Base-by-base conservation (phyloP, 1,140 invertebrate genomes). In the Euglossa dilemma region DNA sequence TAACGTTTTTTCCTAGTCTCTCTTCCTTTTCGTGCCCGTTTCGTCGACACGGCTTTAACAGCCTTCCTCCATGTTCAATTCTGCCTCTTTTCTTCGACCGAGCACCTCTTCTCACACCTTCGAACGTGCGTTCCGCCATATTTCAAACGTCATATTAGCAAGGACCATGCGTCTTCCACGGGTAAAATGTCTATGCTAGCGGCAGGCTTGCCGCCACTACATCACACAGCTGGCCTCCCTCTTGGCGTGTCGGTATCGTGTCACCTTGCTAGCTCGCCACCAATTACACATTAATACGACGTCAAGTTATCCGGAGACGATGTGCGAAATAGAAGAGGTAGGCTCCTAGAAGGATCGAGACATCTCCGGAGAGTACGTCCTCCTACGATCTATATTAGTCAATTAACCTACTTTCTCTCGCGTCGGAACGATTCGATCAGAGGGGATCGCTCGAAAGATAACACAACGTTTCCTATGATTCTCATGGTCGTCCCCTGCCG, bases 121-220 rank as follows among this genome's bases (percentile, higher is more conserved):
- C 81, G 85, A 72, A 79, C 82, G 85, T 84, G 86, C 91, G 90
- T 91, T 82, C 85, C 90, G 86, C 90, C 90, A 92, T 92, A 92
- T 92, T 92, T 92, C 91, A 92, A 90, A 92, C 71, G 91, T 92
- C 91, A 92, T 92, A 92, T 92, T 92, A 92, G 91, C 91, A 85
- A 89, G 66, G 87, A 89, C 91, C 90, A 92, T 92, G 91, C 91
- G 87, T 92, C 91, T 91, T 92, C 90, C 90, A 87, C 81, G 90
- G 83, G 90, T 89, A 92, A 92, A 92, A 92, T 91, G 87, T 91
- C 91, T 90, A 90, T 91, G 90, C 81, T 89, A 71, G 69, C 85
- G 82, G 86, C 84, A 89, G 84, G 84, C 86, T 84, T 83, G 79
- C 86, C 80, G 75, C 86, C 81, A 89, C 85, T 91, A 91, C 90